Evolutionary conservation across 2,888 invertebrate species (phyloP).

Genomic region (Stenotaenia linearis): DNA sequence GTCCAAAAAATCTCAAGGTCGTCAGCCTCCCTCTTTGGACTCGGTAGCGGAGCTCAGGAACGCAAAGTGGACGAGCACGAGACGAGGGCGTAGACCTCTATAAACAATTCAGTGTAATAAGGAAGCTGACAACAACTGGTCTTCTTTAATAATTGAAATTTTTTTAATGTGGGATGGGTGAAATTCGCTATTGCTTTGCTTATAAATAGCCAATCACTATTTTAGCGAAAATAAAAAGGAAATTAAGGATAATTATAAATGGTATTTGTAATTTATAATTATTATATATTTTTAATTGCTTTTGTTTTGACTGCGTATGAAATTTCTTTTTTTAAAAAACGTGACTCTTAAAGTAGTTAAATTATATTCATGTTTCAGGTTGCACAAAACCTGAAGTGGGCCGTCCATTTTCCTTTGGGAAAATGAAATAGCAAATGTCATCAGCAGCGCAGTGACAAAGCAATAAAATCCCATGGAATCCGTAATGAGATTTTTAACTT

Average conservation of each 20-base stretch:
- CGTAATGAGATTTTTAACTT: background rate
- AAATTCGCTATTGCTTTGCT: background rate
- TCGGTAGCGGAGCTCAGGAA: background rate
- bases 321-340: background rate
- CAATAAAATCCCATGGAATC: constrained; percentile 6
- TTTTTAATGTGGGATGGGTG: background rate
- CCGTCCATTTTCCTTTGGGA: background rate
- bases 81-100: constrained; percentile 14
- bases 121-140: background rate
- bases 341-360: background rate
- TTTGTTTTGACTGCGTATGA: background rate
- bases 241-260: too few relatives aligned
- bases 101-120: constrained; percentile 2
- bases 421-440: background rate
- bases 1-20: constrained; percentile 17
- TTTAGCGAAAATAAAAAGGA: too few relatives aligned
- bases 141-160: constrained; percentile 9
- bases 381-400: background rate
- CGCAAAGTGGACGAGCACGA: constrained; percentile 23
- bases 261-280: too few relatives aligned
- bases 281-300: too few relatives aligned
- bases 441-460: constrained; percentile 9
- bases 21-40: constrained; percentile 7
- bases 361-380: background rate
- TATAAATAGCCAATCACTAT: too few relatives aligned